Conservation (phyloP, 1,140 invertebrate genomes). For the Nebria ingens region DNA sequence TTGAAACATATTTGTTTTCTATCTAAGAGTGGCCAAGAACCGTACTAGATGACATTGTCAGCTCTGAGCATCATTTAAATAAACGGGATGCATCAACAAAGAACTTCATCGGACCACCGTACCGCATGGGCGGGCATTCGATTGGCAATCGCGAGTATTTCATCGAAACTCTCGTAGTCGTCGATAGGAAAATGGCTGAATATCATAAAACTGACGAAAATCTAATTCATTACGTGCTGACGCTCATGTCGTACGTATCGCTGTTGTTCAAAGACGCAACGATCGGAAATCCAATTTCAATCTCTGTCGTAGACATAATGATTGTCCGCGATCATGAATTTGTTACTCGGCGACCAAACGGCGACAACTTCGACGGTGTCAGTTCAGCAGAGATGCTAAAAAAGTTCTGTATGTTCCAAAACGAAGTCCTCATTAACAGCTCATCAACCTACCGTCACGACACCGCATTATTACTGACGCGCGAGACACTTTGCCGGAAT, state of each 20-base stretch:
- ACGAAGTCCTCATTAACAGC: slow-evolving; percentile 42
- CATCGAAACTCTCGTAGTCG: slow-evolving; percentile 70
- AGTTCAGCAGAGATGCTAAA: slow-evolving; percentile 47
- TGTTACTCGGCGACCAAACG: neutral
- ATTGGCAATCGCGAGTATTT: slow-evolving; percentile 47
- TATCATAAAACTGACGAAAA: slow-evolving; percentile 49
- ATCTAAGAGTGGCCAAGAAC: neutral
- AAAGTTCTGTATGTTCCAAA: slow-evolving; percentile 63
- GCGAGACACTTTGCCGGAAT: slow-evolving; percentile 67
- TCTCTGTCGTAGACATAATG: slow-evolving; percentile 61
- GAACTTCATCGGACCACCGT: neutral
- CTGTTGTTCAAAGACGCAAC: slow-evolving; percentile 69
- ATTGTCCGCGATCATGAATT: slow-evolving; percentile 40
- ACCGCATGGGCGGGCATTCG: slow-evolving; percentile 30
- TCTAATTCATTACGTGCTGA: slow-evolving; percentile 62
- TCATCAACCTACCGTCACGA: slow-evolving; percentile 47
- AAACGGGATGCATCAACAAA: neutral
- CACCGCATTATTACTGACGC: slow-evolving; percentile 61
- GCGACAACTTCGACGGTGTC: neutral
- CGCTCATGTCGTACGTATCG: slow-evolving; percentile 70
- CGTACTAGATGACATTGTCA: neutral
- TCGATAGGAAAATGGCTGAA: slow-evolving; percentile 63
- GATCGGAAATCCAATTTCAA: slow-evolving; percentile 69
- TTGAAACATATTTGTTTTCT: neutral
- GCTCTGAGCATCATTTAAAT: neutral